Evolutionary conservation across 2,113 vertebrate genomes (phyloP), one percentile per base, ranked within the genome.

Genomic region (Gracilinanus agilis): DNA sequence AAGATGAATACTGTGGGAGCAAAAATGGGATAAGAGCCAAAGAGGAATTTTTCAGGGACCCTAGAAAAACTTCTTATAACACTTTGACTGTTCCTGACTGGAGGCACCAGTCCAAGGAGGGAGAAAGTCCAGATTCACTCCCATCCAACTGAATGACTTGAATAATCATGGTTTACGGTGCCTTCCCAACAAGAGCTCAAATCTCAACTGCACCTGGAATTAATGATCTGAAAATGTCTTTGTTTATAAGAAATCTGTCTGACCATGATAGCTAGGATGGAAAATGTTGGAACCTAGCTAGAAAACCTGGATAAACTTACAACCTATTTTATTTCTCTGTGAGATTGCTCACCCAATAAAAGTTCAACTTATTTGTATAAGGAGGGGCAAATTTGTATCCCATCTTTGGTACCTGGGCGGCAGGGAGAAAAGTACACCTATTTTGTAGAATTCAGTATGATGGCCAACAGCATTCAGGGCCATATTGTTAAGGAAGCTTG

Each of bases 291-390:
- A 58, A 55, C 34, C 92, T 92, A 44, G 56, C 90, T 92, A 90
- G 94, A 92, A 94, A 91, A n/a, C 88, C 40, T 53, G 89, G 55
- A 25, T 5, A 95, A 91, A 92, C 61, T 90, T 90, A 94, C 54
- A 89, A 55, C 55, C 95, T 93, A 92, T n/a, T 25, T 95, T 94
- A 90, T 53, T 53, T 75, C 92, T 6, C 0, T 75, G 89, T 90
- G 67, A 94, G 93, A 95, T 96, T 96, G 96, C 88, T 97, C 97
- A 96, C 93, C 91, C 95, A 90, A 27, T 97, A 95, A 97, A 97
- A 97, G 90, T 90, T 90, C 92, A 91, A 90, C 95, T 92, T 97
- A 92, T 97, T 96, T 95, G 91, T 53, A 54, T 93, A 97, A 95
- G 97, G 94, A 96, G 93, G 90, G 92, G 95, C 95, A 93, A 96